Conservation (phyloP, 2,797 vertebrate genomes). For the Pipistrellus nathusii region DNA sequence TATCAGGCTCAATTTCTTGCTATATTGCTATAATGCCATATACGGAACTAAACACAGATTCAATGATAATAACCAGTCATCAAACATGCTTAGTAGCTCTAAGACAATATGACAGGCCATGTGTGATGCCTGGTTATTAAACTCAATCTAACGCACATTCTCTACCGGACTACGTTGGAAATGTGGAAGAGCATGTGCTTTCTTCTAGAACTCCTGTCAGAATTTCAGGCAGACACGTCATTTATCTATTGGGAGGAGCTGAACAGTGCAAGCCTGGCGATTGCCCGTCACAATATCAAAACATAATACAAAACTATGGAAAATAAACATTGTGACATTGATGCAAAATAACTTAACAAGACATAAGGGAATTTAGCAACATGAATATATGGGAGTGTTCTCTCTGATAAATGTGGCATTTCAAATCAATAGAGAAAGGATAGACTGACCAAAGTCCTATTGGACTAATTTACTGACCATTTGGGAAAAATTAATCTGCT, state of each 20-base stretch:
- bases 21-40: background rate
- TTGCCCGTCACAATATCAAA: slow-evolving; percentile 22
- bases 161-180: background rate
- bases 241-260: background rate
- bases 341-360: background rate
- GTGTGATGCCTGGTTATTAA: background rate
- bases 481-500: background rate
- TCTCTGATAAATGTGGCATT: background rate
- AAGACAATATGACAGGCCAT: background rate
- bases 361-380: background rate
- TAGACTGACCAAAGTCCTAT: background rate
- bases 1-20: slow-evolving; percentile 49
- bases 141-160: background rate
- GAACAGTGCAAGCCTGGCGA: background rate
- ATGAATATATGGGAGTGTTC: background rate
- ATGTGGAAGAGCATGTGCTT: background rate
- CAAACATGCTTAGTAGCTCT: background rate
- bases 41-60: background rate
- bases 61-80: slow-evolving; percentile 35
- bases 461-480: background rate
- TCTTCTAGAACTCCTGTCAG: slow-evolving; percentile 10
- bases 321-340: background rate
- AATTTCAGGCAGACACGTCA: background rate
- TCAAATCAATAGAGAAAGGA: background rate
- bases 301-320: background rate